Evolutionary conservation across 2,888 invertebrate species (phyloP), one percentile per base, ranked within the genome.

Genomic region (Noctua comes): DNA sequence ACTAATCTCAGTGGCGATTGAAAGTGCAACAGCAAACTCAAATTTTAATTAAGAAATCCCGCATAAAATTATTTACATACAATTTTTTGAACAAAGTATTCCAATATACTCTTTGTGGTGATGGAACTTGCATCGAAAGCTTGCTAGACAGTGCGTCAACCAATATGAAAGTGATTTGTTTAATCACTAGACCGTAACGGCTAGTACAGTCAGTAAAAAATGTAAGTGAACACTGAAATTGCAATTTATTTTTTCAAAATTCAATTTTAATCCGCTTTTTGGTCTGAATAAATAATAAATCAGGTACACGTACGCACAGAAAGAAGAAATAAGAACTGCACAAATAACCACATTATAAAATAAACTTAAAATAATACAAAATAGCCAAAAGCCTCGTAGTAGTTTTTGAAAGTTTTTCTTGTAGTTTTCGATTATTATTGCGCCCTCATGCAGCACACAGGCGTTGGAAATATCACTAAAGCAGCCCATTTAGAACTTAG

Each of bases 91-190:
- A 82, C 77, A 83, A 82, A 46, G 68, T n/a, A 73, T 70, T 79
- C 18, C 27, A 76, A 71, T 79, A 46, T 54, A 36, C 68, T 48
- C 73, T 68, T 71, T 54, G 36, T 40, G 36, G 48, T 84, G 79
- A 75, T 76, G 74, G 74, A 87, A 84, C 75, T 70, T 80, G 62
- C 73, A 87, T 75, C 68, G 70, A 86, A 83, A 87, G 75, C 72
- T 86, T 68, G 74, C 73, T 75, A 77, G 72, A 76, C 74, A 80
- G 74, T 77, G 71, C 78, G 64, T 85, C 77, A 77, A 83, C 72
- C 77, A 88, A 87, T 88, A 89, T 88, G 89, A 92, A 92, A 91
- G 89, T 89, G 87, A 91, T 92, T 92, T 91, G 86, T 87, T 80
- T 87, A 89, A 86, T 88, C 91, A 81, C 59, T 80, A 80, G 82